Conservation (phyloP, 2,113 vertebrate species). For the Nannobrachium achirus region DNA sequence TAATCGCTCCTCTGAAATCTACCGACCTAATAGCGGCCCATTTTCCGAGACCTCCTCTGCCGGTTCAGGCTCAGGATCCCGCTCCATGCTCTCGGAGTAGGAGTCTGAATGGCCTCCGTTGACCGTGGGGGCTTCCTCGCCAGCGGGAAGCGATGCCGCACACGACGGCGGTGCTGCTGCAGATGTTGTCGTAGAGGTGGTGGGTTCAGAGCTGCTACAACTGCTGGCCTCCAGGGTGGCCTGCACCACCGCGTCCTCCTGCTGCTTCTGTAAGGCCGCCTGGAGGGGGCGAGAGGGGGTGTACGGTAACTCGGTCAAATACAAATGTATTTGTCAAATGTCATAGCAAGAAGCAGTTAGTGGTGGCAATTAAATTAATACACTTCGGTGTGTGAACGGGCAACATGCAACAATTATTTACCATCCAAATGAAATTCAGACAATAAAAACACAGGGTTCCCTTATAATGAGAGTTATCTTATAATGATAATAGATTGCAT, state of each 20-base stretch:
- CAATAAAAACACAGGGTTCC: too few species aligned
- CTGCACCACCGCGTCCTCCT: constrained; percentile 78
- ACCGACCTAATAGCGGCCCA: constrained; percentile 87
- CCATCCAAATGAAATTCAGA: too few species aligned
- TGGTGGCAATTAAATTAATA: too few species aligned
- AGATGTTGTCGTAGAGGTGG: not conserved
- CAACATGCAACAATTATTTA: too few species aligned
- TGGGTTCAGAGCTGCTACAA: constrained; percentile 64
- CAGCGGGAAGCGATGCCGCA: constrained; percentile 55
- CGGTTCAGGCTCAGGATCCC: constrained; percentile 86
- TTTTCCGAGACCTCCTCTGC: constrained; percentile 93
- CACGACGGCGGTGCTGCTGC: constrained; percentile 47
- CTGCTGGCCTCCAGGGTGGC: constrained; percentile 74
- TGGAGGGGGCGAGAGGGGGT: constrained; percentile 48
- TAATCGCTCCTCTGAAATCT: constrained; percentile 41
- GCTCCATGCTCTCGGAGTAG: constrained; percentile 84
- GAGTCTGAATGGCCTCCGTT: constrained; percentile 91
- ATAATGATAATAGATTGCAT: too few species aligned
- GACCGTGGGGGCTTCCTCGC: constrained; percentile 82
- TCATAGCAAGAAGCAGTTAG: too few species aligned
- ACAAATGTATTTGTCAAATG: too few species aligned
- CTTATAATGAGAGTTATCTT: too few species aligned
- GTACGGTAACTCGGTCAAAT: too few species aligned
- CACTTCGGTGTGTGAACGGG: too few species aligned
- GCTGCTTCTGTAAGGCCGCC: constrained; percentile 95